Evolutionary conservation across 2,888 invertebrate genomes (phyloP), one percentile per base, ranked within the genome.

Genomic region (Melanotus villosus): DNA sequence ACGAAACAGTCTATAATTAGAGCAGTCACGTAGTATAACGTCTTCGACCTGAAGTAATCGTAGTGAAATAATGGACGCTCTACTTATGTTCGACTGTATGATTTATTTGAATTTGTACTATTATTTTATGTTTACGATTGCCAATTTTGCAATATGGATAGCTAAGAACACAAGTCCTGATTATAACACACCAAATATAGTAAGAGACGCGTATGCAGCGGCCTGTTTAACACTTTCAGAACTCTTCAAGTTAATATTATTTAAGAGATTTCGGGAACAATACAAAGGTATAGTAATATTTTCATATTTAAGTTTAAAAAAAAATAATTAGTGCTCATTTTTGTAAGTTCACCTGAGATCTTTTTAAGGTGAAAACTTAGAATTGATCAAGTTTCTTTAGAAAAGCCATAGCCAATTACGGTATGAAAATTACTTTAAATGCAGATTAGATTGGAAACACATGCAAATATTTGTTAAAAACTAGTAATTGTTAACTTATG

Each of bases 91-190:
- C 50, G 65, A 65, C 45, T 65, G 65, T 18, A 32, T 65, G n/a
- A 50, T 65, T 30, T 65, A 65, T 18, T 12, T 65, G 4, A 65
- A 65, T 14, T 6, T 12, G 2, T 65, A 58, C 12, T 65, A 50
- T 21, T 58, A 50, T n/a, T 65, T 58, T 21, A 65, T 65, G 65
- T 65, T 65, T 16, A 58, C 58, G 6, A 47, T 65, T 18, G 58
- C 65, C 1, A 65, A 65, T 23, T 26, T 58, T 7, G 65, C 50
- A 0, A 65, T 65, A 10, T 65, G 65, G 65, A 32, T 50, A 1
- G 58, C 65, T 1, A 65, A 65, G 47, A 19, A 58, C 14, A 10
- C n/a, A n/a, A 38, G 19, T 9, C 12, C 12, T 7, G 38, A 26
- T 6, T 65, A 47, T 16, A n/a, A 57, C 1, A 65, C 65, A 6